Percentiles rank a stretch among this genome's conserved stretches.
Evolutionary conservation across 2,113 vertebrate species (phyloP).

Genomic region (Australoheros scitulus): DNA sequence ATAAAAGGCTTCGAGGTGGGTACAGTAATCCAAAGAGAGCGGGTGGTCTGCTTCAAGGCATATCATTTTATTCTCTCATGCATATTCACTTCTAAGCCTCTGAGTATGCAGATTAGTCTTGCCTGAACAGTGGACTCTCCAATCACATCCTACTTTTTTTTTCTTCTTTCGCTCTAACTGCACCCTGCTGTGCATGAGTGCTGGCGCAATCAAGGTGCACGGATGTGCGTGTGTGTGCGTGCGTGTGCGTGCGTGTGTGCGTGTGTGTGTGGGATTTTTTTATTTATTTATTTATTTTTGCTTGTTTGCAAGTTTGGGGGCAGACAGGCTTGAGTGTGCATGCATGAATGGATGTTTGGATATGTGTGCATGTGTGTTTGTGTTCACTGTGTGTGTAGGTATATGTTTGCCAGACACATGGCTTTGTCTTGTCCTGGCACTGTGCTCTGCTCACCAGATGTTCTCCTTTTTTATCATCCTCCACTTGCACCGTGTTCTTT

Average conservation of each 20-base stretch:
- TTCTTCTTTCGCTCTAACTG: constrained; percentile 36
- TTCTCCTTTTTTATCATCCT: constrained; percentile 83
- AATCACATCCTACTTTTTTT: constrained; percentile 68
- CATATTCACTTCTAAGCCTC: constrained; percentile 81
- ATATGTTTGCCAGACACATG: constrained; percentile 77
- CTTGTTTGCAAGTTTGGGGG: constrained; percentile 70
- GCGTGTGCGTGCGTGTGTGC: constrained; percentile 23
- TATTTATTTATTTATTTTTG: too few relatives aligned
- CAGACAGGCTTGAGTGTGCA: constrained; percentile 59
- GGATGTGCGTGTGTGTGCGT: constrained; percentile 22
- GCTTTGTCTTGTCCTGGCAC: constrained; percentile 84
- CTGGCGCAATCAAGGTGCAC: constrained; percentile 47
- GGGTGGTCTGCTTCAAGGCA: constrained; percentile 79
- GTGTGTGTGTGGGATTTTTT: constrained; percentile 23
- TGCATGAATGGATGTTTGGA: constrained; percentile 61
- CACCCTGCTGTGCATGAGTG: constrained; percentile 64
- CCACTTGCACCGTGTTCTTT: constrained; percentile 74
- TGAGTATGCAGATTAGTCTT: constrained; percentile 79
- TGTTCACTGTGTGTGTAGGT: constrained; percentile 59
- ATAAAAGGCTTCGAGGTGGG: constrained; percentile 78
- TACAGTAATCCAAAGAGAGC: constrained; percentile 77
- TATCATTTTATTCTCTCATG: constrained; percentile 80
- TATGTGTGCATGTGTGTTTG: constrained; percentile 26
- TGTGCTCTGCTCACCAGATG: constrained; percentile 79
- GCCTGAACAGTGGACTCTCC: constrained; percentile 75